phyloP scores from a whole-genome alignment of 2,113 vertebrate genomes.

The Oncorhynchus keta region DNA sequence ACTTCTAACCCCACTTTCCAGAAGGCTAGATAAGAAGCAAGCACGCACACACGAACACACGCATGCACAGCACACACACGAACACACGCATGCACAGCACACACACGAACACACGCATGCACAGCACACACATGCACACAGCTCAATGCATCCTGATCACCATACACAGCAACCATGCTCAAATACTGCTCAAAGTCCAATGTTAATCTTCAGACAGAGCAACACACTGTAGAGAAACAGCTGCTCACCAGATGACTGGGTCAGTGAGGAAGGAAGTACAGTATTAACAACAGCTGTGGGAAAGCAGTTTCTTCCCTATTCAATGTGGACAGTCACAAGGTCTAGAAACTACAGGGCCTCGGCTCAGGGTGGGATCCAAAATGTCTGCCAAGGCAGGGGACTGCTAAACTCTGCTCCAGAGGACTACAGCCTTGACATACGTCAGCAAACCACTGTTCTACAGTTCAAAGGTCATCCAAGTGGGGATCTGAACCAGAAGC shows the following conservation, averaged over 20 bases:
- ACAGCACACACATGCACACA: neutral
- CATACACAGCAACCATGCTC: neutral
- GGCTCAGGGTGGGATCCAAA: slow-evolving; percentile 7
- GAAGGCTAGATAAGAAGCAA: neutral
- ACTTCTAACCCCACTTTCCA: neutral
- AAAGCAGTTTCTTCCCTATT: slow-evolving; percentile 24
- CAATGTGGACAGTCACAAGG: slow-evolving; percentile 25
- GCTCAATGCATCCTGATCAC: neutral
- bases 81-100: too few species aligned
- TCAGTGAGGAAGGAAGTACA: slow-evolving; percentile 2
- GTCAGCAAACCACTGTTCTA: neutral
- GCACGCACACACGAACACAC: accelerated
- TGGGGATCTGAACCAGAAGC: neutral
- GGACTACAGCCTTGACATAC: neutral
- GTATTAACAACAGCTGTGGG: slow-evolving; percentile 32
- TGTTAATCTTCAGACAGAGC: neutral
- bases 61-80: too few species aligned
- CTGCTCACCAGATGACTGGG: slow-evolving; percentile 51
- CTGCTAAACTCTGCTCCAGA: neutral
- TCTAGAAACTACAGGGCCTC: slow-evolving; percentile 7
- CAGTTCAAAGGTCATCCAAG: neutral
- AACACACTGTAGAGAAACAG: slow-evolving; percentile 23
- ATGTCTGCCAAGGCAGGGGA: neutral
- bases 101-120: neutral
- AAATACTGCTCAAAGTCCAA: neutral